These are phyloP conservation scores for Hippoglossus hippoglossus DNA, from an alignment of 2,797 vertebrate species.

Conservation along the genomic window DNA sequence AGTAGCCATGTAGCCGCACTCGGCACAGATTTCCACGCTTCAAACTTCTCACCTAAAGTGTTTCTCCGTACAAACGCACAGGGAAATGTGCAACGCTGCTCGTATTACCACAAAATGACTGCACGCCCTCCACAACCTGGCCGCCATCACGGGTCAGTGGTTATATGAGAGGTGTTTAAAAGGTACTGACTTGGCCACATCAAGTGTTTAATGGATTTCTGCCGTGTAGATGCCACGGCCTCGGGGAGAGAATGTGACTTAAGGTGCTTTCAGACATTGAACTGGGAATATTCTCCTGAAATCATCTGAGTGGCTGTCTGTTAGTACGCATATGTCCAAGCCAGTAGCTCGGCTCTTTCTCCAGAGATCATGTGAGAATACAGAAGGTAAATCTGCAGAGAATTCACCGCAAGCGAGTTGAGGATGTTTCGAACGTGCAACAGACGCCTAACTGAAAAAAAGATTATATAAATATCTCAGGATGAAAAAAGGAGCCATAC, in stretches of 20 bases:
- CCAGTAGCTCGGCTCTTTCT: no score
- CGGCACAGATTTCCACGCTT: constrained; percentile 37
- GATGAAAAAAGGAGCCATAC: no score
- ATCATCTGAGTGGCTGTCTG: no score
- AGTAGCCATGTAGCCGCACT: constrained; percentile 22
- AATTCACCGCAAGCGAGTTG: no score
- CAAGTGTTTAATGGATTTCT: constrained; percentile 57
- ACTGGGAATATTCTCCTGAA: no score
- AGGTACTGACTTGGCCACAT: constrained; percentile 38
- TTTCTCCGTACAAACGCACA: neutral
- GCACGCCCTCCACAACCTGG: constrained; percentile 32
- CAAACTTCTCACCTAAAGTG: constrained; percentile 43
- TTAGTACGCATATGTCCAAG: no score
- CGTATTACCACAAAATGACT: constrained; percentile 48
- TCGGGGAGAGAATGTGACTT: constrained; percentile 10
- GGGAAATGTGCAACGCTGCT: constrained; percentile 10
- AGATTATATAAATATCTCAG: no score
- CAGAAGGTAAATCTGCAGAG: no score
- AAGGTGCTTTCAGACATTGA: no score
- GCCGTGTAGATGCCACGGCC: constrained; percentile 14
- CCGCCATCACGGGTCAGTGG: constrained; percentile 57
- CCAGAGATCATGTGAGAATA: no score
- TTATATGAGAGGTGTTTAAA: constrained; percentile 47
- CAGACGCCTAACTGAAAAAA: no score
- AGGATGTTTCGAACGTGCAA: no score